Conservation (phyloP, 1,140 invertebrate species). For the Ceratina japonica region DNA sequence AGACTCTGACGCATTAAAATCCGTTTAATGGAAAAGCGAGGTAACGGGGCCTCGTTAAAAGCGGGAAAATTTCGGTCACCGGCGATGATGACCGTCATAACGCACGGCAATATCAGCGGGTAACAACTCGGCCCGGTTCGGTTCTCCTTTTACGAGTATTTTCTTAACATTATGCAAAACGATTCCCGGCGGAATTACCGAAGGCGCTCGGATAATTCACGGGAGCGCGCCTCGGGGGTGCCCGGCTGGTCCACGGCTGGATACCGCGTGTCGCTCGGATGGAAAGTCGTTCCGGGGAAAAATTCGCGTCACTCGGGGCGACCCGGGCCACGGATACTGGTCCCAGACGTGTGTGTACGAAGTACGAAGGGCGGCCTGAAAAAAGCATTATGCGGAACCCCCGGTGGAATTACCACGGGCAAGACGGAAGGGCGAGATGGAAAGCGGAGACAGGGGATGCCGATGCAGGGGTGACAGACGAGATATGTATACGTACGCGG, state of each 20-base stretch:
- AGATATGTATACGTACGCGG: slow-evolving; percentile 46
- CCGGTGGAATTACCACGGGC: slow-evolving; percentile 51
- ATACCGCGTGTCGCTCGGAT: slow-evolving; percentile 47
- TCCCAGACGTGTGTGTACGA: slow-evolving; percentile 8
- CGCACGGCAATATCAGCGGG: slow-evolving; percentile 18
- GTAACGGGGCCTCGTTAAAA: background rate
- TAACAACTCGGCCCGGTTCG: slow-evolving; percentile 11
- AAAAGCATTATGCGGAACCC: slow-evolving; percentile 61
- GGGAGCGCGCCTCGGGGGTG: slow-evolving; percentile 54
- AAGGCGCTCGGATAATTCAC: slow-evolving; percentile 60
- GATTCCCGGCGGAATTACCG: slow-evolving; percentile 62
- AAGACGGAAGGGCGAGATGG: background rate
- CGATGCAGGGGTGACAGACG: background rate
- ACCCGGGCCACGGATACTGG: slow-evolving; percentile 37
- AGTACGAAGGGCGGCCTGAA: slow-evolving; percentile 43
- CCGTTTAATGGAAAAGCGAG: background rate
- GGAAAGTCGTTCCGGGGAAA: slow-evolving; percentile 63
- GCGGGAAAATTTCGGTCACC: background rate
- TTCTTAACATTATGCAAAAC: slow-evolving; percentile 67
- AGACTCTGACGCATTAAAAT: background rate
- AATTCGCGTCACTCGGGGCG: slow-evolving; percentile 61
- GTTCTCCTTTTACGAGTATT: slow-evolving; percentile 53
- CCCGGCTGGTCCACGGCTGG: slow-evolving; percentile 21
- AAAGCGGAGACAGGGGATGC: background rate
- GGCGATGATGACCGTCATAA: slow-evolving; percentile 36